Conservation (phyloP, 2,888 invertebrate genomes). For the Panzeria rudis region DNA sequence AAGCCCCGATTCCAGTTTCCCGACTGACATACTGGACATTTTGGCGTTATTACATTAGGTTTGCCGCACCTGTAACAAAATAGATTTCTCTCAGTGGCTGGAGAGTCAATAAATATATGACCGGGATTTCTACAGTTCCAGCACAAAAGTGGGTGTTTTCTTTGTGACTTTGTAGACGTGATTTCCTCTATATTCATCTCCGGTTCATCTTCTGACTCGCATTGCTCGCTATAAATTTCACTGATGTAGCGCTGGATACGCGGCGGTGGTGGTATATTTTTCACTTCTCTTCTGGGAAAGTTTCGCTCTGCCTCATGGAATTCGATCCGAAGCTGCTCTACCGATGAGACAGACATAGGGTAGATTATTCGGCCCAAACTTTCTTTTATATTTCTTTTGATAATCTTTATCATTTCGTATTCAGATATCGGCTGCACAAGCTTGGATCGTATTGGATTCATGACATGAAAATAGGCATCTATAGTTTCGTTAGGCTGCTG, state of each 20-base stretch:
- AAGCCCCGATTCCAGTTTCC: not conserved
- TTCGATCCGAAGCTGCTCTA: not conserved
- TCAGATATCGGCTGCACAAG: constrained; percentile 8
- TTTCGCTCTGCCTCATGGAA: constrained; percentile 23
- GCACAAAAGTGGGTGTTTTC: not conserved
- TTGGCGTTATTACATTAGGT: not conserved
- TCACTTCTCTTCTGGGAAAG: no score
- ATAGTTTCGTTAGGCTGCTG: not conserved
- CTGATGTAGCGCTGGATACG: not conserved
- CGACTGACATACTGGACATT: not conserved
- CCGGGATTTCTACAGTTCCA: constrained; percentile 43
- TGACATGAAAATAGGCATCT: not conserved
- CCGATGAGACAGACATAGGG: constrained; percentile 20
- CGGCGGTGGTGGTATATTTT: not conserved
- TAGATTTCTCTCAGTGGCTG: constrained; percentile 12
- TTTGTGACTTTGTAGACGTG: not conserved
- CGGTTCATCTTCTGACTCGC: no score
- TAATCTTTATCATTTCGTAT: not conserved
- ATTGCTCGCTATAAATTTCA: not conserved
- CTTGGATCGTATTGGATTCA: not conserved
- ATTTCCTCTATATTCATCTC: not conserved
- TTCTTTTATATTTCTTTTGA: constrained; percentile 15
- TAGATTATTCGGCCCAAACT: constrained; percentile 19
- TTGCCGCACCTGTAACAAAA: constrained; percentile 48
- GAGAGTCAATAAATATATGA: constrained; percentile 46